Conservation (phyloP, 2,888 invertebrate species). For the Monopis laevigella region DNA sequence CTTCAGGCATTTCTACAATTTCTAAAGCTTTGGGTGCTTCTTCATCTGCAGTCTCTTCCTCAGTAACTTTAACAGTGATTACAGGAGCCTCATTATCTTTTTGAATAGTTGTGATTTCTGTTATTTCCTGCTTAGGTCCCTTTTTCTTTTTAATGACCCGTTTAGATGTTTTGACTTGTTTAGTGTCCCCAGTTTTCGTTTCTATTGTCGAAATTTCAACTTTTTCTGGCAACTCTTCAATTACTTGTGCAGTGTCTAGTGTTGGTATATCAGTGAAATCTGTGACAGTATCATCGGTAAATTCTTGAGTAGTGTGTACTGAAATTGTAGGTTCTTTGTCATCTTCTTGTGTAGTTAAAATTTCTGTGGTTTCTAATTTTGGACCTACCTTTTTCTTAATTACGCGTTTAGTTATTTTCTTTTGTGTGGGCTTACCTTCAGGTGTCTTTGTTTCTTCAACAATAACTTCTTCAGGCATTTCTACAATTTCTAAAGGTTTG, state of each 20-base stretch:
- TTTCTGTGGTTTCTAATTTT: conserved; percentile 21
- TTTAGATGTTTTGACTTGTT: too few species aligned
- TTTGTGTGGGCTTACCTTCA: too few species aligned
- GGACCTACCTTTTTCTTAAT: conserved; percentile 24
- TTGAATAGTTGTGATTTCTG: too few species aligned
- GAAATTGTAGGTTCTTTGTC: too few species aligned
- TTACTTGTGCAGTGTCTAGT: background rate
- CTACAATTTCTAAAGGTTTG: conserved; percentile 27
- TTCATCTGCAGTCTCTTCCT: too few species aligned
- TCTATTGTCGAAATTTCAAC: conserved; percentile 38
- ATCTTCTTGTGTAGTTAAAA: too few species aligned
- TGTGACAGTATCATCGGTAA: background rate
- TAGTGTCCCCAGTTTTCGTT: too few species aligned
- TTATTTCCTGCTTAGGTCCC: conserved; percentile 1
- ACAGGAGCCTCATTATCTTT: too few species aligned
- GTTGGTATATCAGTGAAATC: background rate
- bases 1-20: conserved; percentile 17
- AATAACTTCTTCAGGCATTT: conserved; percentile 26
- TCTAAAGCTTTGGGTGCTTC: background rate
- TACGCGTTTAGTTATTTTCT: too few species aligned
- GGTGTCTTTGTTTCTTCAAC: too few species aligned
- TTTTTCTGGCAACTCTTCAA: conserved; percentile 14
- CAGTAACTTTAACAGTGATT: too few species aligned
- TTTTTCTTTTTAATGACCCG: conserved; percentile 12
- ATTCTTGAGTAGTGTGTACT: background rate